These are phyloP conservation scores for Ahaetulla prasina DNA, from an alignment of 2,113 vertebrate species.

Conservation along the genomic window DNA sequence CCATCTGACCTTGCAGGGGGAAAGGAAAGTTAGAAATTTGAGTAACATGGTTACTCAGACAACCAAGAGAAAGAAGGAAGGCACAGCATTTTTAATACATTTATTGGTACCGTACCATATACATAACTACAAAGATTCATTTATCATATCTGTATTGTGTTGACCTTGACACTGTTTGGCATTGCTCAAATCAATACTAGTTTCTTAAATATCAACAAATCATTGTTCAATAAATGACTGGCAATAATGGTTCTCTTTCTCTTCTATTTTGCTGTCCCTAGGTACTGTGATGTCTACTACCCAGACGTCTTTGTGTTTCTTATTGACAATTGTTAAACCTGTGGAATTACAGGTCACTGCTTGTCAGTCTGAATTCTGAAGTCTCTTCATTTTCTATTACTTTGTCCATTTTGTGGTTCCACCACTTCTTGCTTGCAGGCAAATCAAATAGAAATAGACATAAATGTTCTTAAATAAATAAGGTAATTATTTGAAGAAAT, in stretches of 20 bases:
- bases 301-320: too few species aligned
- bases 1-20: not conserved
- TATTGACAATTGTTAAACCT: too few species aligned
- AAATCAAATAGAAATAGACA: conserved; percentile 4
- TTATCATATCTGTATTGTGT: not conserved
- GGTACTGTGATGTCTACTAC: too few species aligned
- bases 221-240: conserved; percentile 8
- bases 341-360: too few species aligned
- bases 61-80: not conserved
- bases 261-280: not conserved
- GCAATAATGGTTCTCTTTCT: conserved; percentile 11
- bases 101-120: not conserved
- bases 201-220: conserved; percentile 12
- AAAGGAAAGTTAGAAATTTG: not conserved
- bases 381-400: too few species aligned
- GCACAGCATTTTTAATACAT: not conserved
- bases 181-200: not conserved
- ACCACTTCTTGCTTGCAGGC: too few species aligned
- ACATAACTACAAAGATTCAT: conserved; percentile 16
- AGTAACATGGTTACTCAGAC: not conserved
- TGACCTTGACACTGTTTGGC: not conserved
- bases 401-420: too few species aligned
- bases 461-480: conserved; percentile 45
- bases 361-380: too few species aligned
- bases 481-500: conserved; percentile 53